Evolutionary conservation across 2,113 vertebrate species (phyloP).

Genomic region (Typhlomys cinereus): DNA sequence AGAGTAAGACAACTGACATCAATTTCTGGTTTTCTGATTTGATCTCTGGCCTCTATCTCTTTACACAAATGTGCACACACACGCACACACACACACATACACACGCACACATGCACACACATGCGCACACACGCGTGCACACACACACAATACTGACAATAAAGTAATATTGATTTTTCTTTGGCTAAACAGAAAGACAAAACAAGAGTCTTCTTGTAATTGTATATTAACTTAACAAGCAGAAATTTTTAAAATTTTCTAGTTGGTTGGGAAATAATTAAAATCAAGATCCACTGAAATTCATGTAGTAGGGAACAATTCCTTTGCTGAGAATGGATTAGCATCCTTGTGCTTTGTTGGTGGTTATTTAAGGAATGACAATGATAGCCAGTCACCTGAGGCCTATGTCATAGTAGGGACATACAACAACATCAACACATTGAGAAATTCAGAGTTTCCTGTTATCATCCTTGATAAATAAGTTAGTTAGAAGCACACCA

Average conservation of each 20-base stretch:
- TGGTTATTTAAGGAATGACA: background rate
- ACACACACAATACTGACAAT: background rate
- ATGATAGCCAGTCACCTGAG: background rate
- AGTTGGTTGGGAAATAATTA: background rate
- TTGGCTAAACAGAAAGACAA: background rate
- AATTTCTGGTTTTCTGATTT: too few species aligned
- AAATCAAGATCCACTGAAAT: background rate
- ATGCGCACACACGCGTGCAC: background rate
- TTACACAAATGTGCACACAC: background rate
- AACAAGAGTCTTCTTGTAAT: background rate
- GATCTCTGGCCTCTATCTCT: background rate
- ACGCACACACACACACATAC: background rate
- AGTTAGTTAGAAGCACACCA: background rate
- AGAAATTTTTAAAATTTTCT: background rate
- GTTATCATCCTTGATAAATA: background rate
- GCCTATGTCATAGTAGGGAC: background rate
- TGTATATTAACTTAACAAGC: background rate
- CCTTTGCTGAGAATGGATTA: background rate
- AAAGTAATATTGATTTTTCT: background rate
- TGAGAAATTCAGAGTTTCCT: background rate
- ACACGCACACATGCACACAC: background rate
- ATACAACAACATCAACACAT: background rate
- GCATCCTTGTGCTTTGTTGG: background rate
- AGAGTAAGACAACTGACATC: too few species aligned
- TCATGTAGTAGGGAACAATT: background rate